Evolutionary conservation across 2,113 vertebrate species (phyloP).

Genomic region (Triplophysa tibetana): DNA sequence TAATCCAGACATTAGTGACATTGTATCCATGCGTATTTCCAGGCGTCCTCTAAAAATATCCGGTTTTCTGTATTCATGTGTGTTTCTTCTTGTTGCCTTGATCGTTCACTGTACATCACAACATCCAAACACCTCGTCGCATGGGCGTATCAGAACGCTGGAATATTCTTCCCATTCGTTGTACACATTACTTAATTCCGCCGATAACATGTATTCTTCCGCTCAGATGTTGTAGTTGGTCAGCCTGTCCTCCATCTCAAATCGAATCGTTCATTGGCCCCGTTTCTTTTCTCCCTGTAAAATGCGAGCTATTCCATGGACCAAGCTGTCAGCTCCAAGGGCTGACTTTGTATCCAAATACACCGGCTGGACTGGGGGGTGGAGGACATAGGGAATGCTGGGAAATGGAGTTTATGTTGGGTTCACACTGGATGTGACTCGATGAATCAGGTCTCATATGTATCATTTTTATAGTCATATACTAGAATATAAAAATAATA

Average conservation of each 20-base stretch:
- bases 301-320: slow-evolving; percentile 61
- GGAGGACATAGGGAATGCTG: slow-evolving; percentile 62
- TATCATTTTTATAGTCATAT: neutral
- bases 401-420: slow-evolving; percentile 66
- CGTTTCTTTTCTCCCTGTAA: slow-evolving; percentile 17
- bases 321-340: slow-evolving; percentile 74
- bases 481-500: no score
- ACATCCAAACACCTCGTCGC: slow-evolving; percentile 65
- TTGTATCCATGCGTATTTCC: slow-evolving; percentile 3
- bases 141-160: slow-evolving; percentile 71
- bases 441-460: neutral
- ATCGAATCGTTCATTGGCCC: slow-evolving; percentile 36
- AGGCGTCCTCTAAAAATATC: slow-evolving; percentile 8
- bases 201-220: slow-evolving; percentile 39
- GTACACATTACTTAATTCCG: slow-evolving; percentile 42
- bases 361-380: slow-evolving; percentile 65
- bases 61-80: slow-evolving; percentile 14
- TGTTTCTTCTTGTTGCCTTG: slow-evolving; percentile 59
- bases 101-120: slow-evolving; percentile 61
- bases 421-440: neutral
- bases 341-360: slow-evolving; percentile 75
- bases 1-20: slow-evolving; percentile 20
- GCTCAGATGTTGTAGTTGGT: slow-evolving; percentile 48
- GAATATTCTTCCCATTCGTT: slow-evolving; percentile 50
- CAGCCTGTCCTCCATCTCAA: slow-evolving; percentile 42